Evolutionary conservation across 1,140 invertebrate species (phyloP).

Genomic region (Conus ventricosus): DNA sequence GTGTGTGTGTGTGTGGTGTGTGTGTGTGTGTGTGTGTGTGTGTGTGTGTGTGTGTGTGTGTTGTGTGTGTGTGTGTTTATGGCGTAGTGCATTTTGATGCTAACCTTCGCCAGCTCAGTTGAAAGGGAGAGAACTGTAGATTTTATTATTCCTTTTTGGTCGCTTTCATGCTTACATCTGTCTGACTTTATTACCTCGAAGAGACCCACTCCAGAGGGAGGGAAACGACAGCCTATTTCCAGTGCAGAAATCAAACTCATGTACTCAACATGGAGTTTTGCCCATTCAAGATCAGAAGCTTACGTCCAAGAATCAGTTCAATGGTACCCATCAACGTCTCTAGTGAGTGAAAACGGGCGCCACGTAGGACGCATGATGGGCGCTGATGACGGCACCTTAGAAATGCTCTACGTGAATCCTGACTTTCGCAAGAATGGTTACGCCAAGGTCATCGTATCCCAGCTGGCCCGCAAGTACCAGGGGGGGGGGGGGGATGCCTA

Average conservation of each 20-base stretch:
- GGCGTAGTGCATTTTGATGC: no score
- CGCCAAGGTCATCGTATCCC: conserved; percentile 22
- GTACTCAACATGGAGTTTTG: conserved; percentile 5
- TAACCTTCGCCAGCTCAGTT: no score
- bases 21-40: not conserved
- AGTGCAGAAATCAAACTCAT: not conserved
- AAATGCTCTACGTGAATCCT: conserved; percentile 23
- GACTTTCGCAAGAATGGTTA: conserved; percentile 25
- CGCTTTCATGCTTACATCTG: no score
- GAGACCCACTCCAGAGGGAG: conserved; percentile 25
- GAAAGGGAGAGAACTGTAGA: no score
- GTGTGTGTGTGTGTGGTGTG: not conserved
- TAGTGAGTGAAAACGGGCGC: not conserved
- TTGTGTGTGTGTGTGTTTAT: no score
- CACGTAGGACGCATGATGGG: conserved; percentile 26
- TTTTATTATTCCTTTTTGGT: no score
- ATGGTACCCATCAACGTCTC: not conserved
- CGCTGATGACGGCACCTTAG: not conserved
- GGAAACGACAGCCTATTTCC: not conserved
- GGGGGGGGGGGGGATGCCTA: not conserved
- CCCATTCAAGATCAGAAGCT: not conserved
- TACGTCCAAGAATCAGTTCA: not conserved
- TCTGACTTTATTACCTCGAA: no score
- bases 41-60: conserved; percentile 1
- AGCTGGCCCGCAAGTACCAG: not conserved